A percentile compares a stretch with the other conserved stretches of the same genome.
Evolutionary conservation across 1,140 invertebrate genomes (phyloP).

Genomic region (Thereuonema tuberculata): DNA sequence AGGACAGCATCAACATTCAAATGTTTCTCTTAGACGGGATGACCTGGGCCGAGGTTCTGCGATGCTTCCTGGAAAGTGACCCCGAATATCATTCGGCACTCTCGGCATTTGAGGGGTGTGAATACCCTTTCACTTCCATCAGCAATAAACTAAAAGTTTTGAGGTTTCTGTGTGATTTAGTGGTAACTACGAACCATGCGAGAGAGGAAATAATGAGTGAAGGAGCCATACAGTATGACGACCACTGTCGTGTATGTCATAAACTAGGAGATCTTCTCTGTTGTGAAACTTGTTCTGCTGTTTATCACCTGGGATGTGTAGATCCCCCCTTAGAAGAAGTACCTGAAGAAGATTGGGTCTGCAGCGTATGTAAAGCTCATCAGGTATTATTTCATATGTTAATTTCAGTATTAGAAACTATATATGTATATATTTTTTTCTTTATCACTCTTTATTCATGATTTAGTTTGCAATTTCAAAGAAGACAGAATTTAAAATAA

Average conservation of each 20-base stretch:
- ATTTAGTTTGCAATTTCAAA: too few species aligned
- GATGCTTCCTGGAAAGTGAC: slow-evolving; percentile 55
- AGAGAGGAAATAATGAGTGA: slow-evolving; percentile 86
- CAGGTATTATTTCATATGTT: slow-evolving; percentile 53
- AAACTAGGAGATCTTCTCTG: slow-evolving; percentile 86
- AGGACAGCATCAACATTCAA: slow-evolving; percentile 88
- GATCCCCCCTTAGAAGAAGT: slow-evolving; percentile 85
- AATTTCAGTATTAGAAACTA: too few species aligned
- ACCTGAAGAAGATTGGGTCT: slow-evolving; percentile 86
- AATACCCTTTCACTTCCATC: slow-evolving; percentile 77
- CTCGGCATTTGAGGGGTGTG: slow-evolving; percentile 39
- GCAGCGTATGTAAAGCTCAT: slow-evolving; percentile 78
- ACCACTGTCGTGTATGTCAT: slow-evolving; percentile 89
- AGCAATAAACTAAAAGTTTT: slow-evolving; percentile 72
- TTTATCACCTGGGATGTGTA: slow-evolving; percentile 90
- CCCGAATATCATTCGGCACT: slow-evolving; percentile 47
- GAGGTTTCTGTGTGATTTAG: slow-evolving; percentile 82
- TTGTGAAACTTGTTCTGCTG: slow-evolving; percentile 92
- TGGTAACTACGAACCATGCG: slow-evolving; percentile 82
- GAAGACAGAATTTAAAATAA: too few species aligned
- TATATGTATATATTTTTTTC: too few species aligned
- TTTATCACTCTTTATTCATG: too few species aligned
- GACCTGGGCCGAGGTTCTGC: slow-evolving; percentile 85
- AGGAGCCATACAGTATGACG: slow-evolving; percentile 87
- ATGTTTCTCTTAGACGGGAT: slow-evolving; percentile 82